Conservation (phyloP, 2,113 vertebrate species). For the Plectropomus leopardus region DNA sequence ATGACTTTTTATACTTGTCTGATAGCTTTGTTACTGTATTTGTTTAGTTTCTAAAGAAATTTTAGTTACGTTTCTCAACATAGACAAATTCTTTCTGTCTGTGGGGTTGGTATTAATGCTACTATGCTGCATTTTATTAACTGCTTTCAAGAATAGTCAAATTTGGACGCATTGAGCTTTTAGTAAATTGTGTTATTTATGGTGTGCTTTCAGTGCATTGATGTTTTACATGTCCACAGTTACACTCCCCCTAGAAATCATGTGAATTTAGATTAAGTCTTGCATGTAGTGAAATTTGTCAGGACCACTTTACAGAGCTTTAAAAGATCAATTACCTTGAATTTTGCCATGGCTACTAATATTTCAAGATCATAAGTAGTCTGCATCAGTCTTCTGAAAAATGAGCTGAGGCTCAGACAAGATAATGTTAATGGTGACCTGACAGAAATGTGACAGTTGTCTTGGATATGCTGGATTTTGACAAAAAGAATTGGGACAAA, state of each 20-base stretch:
- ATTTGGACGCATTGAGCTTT: not conserved
- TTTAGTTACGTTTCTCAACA: not conserved
- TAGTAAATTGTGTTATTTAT: not conserved
- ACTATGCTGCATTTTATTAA: not conserved
- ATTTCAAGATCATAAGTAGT: not conserved
- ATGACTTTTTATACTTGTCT: not conserved
- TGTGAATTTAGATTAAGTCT: not conserved
- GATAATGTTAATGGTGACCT: too few relatives aligned
- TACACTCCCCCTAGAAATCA: not conserved
- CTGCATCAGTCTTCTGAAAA: too few relatives aligned
- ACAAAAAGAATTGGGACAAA: not conserved
- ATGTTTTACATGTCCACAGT: not conserved
- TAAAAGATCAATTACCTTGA: not conserved
- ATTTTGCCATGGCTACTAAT: not conserved
- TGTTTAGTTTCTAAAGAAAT: not conserved
- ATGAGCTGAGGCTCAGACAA: too few relatives aligned
- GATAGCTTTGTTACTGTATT: conserved; percentile 10
- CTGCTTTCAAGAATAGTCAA: not conserved
- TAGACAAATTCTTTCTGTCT: conserved; percentile 1
- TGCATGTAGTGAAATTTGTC: not conserved
- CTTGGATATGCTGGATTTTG: not conserved
- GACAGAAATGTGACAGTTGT: not conserved
- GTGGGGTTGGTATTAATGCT: not conserved
- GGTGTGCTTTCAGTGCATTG: not conserved
- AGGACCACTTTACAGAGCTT: not conserved